Evolutionary conservation across 2,888 invertebrate species (phyloP).

Genomic region (Sminthurides aquaticus): DNA sequence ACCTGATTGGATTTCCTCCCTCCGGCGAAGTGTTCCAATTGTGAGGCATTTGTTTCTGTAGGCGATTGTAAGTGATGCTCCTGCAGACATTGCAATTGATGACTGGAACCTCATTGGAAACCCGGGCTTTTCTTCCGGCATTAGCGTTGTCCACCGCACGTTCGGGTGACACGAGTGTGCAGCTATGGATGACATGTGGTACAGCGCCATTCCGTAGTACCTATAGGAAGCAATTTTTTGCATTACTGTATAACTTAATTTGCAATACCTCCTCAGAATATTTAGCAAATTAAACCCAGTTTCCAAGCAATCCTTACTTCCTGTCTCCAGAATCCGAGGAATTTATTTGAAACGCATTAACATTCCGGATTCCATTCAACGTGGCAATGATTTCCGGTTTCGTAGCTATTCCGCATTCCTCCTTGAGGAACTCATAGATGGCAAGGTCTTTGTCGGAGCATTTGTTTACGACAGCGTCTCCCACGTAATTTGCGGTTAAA

Average conservation of each 20-base stretch:
- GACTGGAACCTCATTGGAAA: constrained; percentile 15
- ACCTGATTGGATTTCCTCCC: constrained; percentile 11
- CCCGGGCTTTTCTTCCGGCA: constrained; percentile 12
- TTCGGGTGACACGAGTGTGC: constrained; percentile 19
- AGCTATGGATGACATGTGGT: constrained; percentile 2
- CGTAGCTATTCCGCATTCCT: constrained; percentile 1
- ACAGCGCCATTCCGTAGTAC: constrained; percentile 19
- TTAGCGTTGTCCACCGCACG: constrained; percentile 8
- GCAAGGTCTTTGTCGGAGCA: constrained; percentile 3
- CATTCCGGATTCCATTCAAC: constrained; percentile 13
- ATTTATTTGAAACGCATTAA: constrained; percentile 20
- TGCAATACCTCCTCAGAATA: too few species aligned
- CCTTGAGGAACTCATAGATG: constrained; percentile 1
- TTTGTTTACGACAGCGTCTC: not conserved
- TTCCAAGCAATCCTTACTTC: constrained; percentile 3
- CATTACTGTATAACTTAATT: too few species aligned
- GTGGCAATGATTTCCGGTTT: constrained; percentile 4
- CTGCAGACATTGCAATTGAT: not conserved
- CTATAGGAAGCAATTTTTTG: constrained; percentile 2
- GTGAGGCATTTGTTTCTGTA: constrained; percentile 19
- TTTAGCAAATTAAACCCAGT: too few species aligned
- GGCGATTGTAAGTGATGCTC: constrained; percentile 6
- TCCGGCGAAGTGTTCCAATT: constrained; percentile 11
- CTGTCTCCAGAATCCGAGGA: constrained; percentile 2
- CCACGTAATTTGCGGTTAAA: constrained; percentile 5